A percentile compares a stretch with the other conserved stretches of the same genome.
These are phyloP conservation scores for Limanda limanda DNA, from an alignment of 2,113 vertebrate genomes.

Conservation along the genomic window DNA sequence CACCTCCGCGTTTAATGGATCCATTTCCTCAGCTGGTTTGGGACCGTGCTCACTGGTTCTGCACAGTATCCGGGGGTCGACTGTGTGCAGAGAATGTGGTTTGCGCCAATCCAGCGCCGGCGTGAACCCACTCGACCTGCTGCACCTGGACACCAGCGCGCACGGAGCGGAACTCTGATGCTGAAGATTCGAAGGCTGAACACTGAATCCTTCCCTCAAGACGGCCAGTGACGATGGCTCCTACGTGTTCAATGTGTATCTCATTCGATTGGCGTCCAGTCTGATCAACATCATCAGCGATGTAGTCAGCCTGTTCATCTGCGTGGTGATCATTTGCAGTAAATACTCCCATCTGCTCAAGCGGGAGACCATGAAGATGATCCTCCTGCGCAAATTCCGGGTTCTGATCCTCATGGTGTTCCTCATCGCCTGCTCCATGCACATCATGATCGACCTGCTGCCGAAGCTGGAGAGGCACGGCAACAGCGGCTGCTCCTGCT, in stretches of 20 bases:
- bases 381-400: conserved; percentile 92
- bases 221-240: conserved; percentile 81
- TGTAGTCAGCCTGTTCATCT: conserved; percentile 84
- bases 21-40: conserved; percentile 11
- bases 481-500: conserved; percentile 86
- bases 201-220: conserved; percentile 79
- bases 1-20: conserved; percentile 38
- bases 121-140: conserved; percentile 63
- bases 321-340: conserved; percentile 81
- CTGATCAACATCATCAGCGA: conserved; percentile 82
- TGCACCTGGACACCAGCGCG: conserved; percentile 68
- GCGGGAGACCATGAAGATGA: conserved; percentile 88
- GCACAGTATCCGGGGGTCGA: neutral
- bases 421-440: conserved; percentile 93
- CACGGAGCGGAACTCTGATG: conserved; percentile 43
- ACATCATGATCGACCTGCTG: conserved; percentile 94
- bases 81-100: conserved; percentile 64
- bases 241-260: conserved; percentile 77
- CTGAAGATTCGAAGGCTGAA: conserved; percentile 64
- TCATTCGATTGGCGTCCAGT: conserved; percentile 80
- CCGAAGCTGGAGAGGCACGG: conserved; percentile 90
- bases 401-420: conserved; percentile 92
- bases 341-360: conserved; percentile 79
- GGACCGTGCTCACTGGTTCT: conserved; percentile 17
- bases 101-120: conserved; percentile 56